phyloP scores from a whole-genome alignment of 2,888 invertebrate genomes.

The Aethes cnicana region DNA sequence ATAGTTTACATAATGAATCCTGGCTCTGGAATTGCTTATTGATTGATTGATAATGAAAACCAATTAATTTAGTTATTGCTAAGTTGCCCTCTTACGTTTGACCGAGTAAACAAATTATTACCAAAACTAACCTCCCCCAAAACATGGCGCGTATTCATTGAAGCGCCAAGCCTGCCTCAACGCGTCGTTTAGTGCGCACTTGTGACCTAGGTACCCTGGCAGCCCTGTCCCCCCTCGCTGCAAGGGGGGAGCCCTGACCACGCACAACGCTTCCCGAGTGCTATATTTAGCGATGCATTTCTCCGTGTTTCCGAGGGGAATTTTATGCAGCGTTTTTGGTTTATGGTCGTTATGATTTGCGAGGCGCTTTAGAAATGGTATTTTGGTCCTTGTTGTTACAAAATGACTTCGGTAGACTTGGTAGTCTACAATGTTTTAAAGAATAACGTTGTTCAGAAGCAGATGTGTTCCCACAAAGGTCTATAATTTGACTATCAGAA shows the following conservation, averaged over 20 bases:
- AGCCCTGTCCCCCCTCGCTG: constrained; percentile 43
- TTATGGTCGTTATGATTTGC: constrained; percentile 8
- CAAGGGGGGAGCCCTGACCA: constrained; percentile 68
- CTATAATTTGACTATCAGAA: constrained; percentile 6
- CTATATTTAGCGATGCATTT: constrained; percentile 78
- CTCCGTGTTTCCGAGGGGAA: constrained; percentile 33
- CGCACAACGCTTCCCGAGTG: constrained; percentile 65
- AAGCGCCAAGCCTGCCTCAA: constrained; percentile 37
- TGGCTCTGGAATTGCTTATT: too few relatives aligned
- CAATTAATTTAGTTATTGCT: too few relatives aligned
- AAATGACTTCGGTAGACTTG: background rate
- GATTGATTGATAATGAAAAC: too few relatives aligned
- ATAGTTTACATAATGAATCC: too few relatives aligned
- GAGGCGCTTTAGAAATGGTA: background rate
- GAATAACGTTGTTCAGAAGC: too few relatives aligned
- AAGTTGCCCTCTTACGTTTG: too few relatives aligned
- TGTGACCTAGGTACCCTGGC: constrained; percentile 49
- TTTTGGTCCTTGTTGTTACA: too few relatives aligned
- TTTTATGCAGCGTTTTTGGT: constrained; percentile 35
- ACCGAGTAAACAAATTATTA: constrained; percentile 4
- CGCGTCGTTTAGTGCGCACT: constrained; percentile 45
- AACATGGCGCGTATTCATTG: constrained; percentile 12
- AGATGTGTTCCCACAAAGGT: too few relatives aligned
- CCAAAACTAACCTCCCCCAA: constrained; percentile 25
- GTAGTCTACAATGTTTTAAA: too few relatives aligned